phyloP scores from a whole-genome alignment of 2,888 invertebrate species.

The Malthinus flaveolus region DNA sequence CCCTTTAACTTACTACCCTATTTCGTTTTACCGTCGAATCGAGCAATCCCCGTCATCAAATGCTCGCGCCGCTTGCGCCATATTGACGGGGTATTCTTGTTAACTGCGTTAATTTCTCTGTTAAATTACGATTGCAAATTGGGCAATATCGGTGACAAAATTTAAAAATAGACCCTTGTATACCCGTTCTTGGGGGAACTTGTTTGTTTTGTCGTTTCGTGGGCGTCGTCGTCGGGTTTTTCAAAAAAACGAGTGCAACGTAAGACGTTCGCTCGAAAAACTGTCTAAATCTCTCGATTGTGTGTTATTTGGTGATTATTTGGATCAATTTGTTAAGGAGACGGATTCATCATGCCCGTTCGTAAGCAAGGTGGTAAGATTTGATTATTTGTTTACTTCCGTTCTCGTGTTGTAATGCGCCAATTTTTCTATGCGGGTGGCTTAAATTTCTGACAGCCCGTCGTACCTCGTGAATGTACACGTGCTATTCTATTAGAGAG shows the following conservation, averaged over 20 bases:
- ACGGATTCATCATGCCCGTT: conserved; percentile 63
- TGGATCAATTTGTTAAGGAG: neutral
- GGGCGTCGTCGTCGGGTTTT: neutral
- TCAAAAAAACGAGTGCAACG: too few species aligned
- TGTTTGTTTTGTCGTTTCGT: conserved; percentile 7
- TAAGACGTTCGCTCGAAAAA: too few species aligned
- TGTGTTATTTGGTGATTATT: neutral
- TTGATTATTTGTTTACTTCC: conserved; percentile 38
- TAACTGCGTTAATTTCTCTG: conserved; percentile 16
- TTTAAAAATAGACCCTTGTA: conserved; percentile 8
- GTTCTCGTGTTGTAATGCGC: neutral
- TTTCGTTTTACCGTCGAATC: conserved; percentile 64
- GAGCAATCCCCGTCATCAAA: conserved; percentile 59
- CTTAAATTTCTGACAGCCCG: conserved; percentile 25
- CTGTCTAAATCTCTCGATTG: neutral
- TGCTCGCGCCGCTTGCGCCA: conserved; percentile 40
- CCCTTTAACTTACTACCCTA: conserved; percentile 53
- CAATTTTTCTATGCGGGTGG: conserved; percentile 19
- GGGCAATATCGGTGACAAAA: conserved; percentile 5
- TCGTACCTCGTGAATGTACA: conserved; percentile 31
- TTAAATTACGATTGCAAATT: conserved; percentile 6
- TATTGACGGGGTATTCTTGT: conserved; percentile 37
- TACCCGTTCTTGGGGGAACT: conserved; percentile 11
- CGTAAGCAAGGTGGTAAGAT: conserved; percentile 72
- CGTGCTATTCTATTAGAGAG: conserved; percentile 29